Base-by-base conservation (phyloP, 2,888 invertebrate species). In the Tromatobia lineatoria region DNA sequence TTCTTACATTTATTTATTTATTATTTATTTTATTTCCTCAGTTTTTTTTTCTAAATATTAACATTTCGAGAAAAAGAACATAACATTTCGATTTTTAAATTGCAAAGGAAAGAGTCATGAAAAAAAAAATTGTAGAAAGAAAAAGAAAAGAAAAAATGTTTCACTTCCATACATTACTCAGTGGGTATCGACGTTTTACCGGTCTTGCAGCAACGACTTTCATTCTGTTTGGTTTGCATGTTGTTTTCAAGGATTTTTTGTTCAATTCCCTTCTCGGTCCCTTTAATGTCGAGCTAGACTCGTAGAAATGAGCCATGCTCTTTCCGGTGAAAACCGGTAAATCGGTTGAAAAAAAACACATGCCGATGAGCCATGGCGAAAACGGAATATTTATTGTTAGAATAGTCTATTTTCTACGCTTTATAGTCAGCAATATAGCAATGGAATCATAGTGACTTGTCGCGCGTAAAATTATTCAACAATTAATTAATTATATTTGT, bases 321-420 rank as follows among this genome's bases (percentile, higher is more conserved):
- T 64, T 38, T 64, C 64, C 64, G 64, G 42, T 38, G 64, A 64
- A 64, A 64, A 64, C 64, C 38, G 67, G 67, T 67, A 45, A 38
- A 38, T 64, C 64, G 64, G 1, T 25, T 10, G 1, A n/a, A 18
- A 38, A n/a, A 57, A 64, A 34, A 38, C 13, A 11, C 38, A 6
- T 34, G n/a, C 13, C 64, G 64, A 42, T 64, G 64, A 64, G 18
- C 64, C 64, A 18, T 10, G 11, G 42, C 34, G 38, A 20, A 42
- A 20, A 18, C 3, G 34, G 38, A 38, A 64, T 64, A 64, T 18
- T 64, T 61, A 18, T 10, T 7, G 59, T 15, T 29, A 45, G 20
- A 74, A 61, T 45, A n/a, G 13, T 38, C 8, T 45, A 47, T 47
- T 59, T 38, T 10, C 38, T 10, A 38, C 38, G 10, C 10, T 38